These are phyloP conservation scores for Carposina sasakii DNA, from an alignment of 1,140 invertebrate species.

Conservation along the genomic window DNA sequence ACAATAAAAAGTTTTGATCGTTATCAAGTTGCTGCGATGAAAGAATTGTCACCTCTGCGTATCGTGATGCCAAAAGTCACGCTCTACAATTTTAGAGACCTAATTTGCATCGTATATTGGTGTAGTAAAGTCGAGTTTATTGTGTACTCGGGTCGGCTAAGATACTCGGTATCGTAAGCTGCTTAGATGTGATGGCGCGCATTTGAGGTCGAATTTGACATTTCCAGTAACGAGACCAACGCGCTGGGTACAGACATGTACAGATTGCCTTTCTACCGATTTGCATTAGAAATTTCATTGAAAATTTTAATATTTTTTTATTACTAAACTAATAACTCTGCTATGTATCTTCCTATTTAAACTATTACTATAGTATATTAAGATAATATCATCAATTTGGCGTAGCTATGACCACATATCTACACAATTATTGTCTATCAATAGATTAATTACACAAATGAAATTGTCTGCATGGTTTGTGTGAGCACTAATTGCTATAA, in stretches of 20 bases:
- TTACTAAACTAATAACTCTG: too few relatives aligned
- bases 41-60: conserved; percentile 66
- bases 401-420: too few relatives aligned
- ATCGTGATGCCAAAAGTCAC: conserved; percentile 66
- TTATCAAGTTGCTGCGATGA: conserved; percentile 59
- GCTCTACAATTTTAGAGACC: conserved; percentile 18
- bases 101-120: conserved; percentile 21
- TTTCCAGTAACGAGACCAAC: conserved; percentile 50
- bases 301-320: too few relatives aligned
- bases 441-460: conserved; percentile 56
- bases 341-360: too few relatives aligned
- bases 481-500: conserved; percentile 59
- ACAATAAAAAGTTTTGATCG: conserved; percentile 66
- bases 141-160: conserved; percentile 18
- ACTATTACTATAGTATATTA: too few relatives aligned
- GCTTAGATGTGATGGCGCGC: conserved; percentile 54
- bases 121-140: conserved; percentile 9
- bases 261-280: too few relatives aligned
- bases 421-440: too few relatives aligned
- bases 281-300: too few relatives aligned
- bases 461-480: conserved; percentile 48
- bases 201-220: conserved; percentile 56
- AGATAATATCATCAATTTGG: too few relatives aligned
- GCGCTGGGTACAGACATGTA: conserved; percentile 33
- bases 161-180: conserved; percentile 51